A percentile compares a stretch with the other conserved stretches of the same genome.
These are phyloP conservation scores for Acanthoscelides obtectus DNA, from an alignment of 2,888 invertebrate genomes.

Conservation along the genomic window DNA sequence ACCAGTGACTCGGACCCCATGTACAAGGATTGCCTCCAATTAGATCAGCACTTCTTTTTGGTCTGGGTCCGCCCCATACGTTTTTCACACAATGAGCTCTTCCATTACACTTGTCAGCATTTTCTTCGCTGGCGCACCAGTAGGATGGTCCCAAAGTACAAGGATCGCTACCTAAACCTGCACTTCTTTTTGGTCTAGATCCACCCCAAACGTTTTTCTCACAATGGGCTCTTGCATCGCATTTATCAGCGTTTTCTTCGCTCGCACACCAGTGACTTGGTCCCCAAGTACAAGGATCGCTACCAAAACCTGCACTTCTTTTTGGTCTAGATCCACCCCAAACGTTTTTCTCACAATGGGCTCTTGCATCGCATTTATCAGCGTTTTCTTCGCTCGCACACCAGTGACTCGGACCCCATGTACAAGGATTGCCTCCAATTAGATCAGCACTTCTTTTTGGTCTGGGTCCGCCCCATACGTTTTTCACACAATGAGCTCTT, in stretches of 20 bases:
- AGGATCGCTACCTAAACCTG: neutral
- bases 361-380: constrained; percentile 48
- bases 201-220: neutral
- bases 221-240: neutral
- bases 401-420: constrained; percentile 61
- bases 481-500: neutral
- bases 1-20: constrained; percentile 65
- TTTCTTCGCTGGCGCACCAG: neutral
- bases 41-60: neutral
- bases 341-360: neutral
- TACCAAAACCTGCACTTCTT: neutral
- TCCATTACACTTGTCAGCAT: neutral
- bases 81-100: neutral
- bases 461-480: neutral
- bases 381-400: constrained; percentile 54
- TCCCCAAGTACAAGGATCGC: neutral
- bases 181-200: neutral
- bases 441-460: neutral
- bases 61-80: neutral
- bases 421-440: neutral
- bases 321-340: neutral
- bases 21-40: neutral
- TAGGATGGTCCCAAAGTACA: neutral
- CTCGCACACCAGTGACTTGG: neutral
- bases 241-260: neutral